Percentiles rank a stretch among this genome's conserved stretches.
phyloP scores from a whole-genome alignment of 2,888 invertebrate genomes.

The Lucinisca nassula region DNA sequence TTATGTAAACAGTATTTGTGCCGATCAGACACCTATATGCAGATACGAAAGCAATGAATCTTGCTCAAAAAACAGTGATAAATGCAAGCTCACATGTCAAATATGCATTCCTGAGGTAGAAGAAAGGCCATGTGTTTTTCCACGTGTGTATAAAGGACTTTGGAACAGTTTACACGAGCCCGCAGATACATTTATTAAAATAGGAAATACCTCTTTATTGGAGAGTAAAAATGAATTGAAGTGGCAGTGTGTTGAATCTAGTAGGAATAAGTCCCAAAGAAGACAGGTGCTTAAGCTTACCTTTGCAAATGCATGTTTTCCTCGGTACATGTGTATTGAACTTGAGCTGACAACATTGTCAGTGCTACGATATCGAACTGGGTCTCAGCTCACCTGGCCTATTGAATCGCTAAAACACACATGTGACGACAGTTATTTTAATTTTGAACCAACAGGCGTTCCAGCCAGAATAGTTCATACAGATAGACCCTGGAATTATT shows the following conservation, averaged over 20 bases:
- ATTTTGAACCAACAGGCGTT: conserved; percentile 45
- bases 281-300: conserved; percentile 59
- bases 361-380: conserved; percentile 59
- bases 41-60: conserved; percentile 56
- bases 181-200: conserved; percentile 41
- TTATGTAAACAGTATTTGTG: conserved; percentile 66
- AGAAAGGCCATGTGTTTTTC: conserved; percentile 59
- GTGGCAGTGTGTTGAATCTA: conserved; percentile 64
- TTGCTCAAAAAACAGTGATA: conserved; percentile 62
- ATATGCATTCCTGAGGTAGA: conserved; percentile 65
- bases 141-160: conserved; percentile 38
- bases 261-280: not conserved
- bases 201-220: conserved; percentile 55
- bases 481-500: conserved; percentile 62
- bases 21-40: conserved; percentile 63
- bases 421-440: conserved; percentile 65
- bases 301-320: conserved; percentile 64
- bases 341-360: conserved; percentile 61
- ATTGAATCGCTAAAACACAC: conserved; percentile 56
- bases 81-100: conserved; percentile 65
- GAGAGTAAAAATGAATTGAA: conserved; percentile 29
- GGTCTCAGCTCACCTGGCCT: conserved; percentile 64
- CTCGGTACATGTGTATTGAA: conserved; percentile 66
- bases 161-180: conserved; percentile 64
- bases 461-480: conserved; percentile 44